Base-by-base conservation (phyloP, 2,797 vertebrate genomes). In the Argya squamiceps region DNA sequence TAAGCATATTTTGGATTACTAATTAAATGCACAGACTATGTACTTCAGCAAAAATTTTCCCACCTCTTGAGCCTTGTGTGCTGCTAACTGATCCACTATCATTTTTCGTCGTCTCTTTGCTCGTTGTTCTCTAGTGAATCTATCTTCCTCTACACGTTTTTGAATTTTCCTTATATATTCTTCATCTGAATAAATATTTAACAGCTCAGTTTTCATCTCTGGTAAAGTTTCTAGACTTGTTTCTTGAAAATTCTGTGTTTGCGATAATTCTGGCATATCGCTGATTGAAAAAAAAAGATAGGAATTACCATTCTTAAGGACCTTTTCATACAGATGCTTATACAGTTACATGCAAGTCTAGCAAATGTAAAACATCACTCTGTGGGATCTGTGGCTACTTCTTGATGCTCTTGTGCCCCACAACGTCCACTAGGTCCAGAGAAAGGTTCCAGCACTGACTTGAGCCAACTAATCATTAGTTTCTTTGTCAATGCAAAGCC, bases 1-100 rank as follows among this genome's bases (percentile, higher is more conserved):
- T 10, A 90, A 67, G 27, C 11, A 84, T 34, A 43, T 44, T 20
- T 70, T 29, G 89, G 24, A 53, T 34, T 78, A 69, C 19, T 64
- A 90, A 56, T 59, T 70, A 80, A 53, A 43, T 75, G 13, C 39
- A n/a, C 24, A n/a, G 5, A 9, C 44, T 91, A 49, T 26, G 41
- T 18, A 75, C 6, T 64, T 81, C 23, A 55, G n/a, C 12, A 39
- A 12, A 84, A 30, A 27, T 58, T 43, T 64, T 85, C 96, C 97
- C 83, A 99, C 99, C 99, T 99, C 98, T 85, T 98, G 98, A 78
- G 98, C 97, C 97, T 99, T 98, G 0, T 98, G 98, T n/a, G 98
- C 98, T 89, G 98, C 97, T 62, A 99, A 93, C 47, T 99, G 99
- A 62, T 99, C 98, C 96, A 98, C 84, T 43, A 99, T 81, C 69